Conservation (phyloP, 1,140 invertebrate genomes). For the Drosophila funebris region DNA sequence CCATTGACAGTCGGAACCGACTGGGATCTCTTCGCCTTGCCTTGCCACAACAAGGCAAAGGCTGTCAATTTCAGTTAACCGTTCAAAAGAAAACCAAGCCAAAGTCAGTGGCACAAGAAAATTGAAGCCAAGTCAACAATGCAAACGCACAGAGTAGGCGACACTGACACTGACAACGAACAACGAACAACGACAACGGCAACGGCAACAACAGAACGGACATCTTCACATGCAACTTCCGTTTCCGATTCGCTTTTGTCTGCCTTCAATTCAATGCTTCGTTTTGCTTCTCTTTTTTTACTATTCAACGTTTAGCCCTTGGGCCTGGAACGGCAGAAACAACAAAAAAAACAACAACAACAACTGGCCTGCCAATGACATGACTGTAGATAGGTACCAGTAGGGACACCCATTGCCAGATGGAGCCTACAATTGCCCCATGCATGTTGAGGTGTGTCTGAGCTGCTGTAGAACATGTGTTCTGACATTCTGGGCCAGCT, state of each 20-base stretch:
- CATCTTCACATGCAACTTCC: conserved; percentile 76
- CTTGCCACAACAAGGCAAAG: conserved; percentile 71
- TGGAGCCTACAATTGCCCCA: conserved; percentile 18
- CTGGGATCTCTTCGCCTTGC: conserved; percentile 8
- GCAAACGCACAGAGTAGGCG: conserved; percentile 26
- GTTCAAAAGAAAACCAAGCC: conserved; percentile 22
- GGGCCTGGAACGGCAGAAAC: conserved; percentile 26
- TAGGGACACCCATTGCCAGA: conserved; percentile 28
- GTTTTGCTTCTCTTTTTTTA: conserved; percentile 4
- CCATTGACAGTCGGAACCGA: conserved; percentile 9
- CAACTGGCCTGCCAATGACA: conserved; percentile 60
- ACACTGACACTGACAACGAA: conserved; percentile 25
- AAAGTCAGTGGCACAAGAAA: conserved; percentile 21
- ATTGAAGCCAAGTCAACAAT: conserved; percentile 39
- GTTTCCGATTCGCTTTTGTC: conserved; percentile 73
- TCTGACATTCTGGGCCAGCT: conserved; percentile 1
- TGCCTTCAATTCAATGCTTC: conserved; percentile 11
- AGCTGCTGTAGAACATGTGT: conserved; percentile 27
- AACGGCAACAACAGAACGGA: conserved; percentile 35
- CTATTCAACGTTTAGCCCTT: conserved; percentile 48
- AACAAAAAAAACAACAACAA: conserved; percentile 8
- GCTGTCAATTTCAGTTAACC: conserved; percentile 76
- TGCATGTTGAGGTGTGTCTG: conserved; percentile 22
- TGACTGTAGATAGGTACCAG: conserved; percentile 61
- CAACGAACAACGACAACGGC: conserved; percentile 6